phyloP scores from a whole-genome alignment of 1,140 invertebrate genomes.

The Drosophila rhopaloa region DNA sequence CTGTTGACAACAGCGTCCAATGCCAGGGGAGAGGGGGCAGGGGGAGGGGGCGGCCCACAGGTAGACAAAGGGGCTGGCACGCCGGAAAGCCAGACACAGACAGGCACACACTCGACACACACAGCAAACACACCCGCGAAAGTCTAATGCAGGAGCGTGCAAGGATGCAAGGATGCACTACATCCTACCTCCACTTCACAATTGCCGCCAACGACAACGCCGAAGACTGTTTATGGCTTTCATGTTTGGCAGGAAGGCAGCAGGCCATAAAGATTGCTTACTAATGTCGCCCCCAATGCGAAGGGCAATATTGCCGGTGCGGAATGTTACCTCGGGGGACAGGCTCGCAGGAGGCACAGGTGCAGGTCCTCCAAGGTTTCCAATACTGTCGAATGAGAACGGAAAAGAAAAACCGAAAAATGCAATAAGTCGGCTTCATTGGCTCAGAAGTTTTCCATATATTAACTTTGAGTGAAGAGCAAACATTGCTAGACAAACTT shows the following conservation, averaged over 20 bases:
- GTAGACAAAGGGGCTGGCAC: conserved; percentile 63
- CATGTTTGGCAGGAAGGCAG: conserved; percentile 72
- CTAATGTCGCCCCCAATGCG: conserved; percentile 54
- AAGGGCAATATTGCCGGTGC: conserved; percentile 43
- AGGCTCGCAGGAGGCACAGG: background rate
- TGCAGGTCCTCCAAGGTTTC: conserved; percentile 20
- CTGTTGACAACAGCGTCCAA: conserved; percentile 69
- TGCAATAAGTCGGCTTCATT: conserved; percentile 40
- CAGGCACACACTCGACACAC: conserved; percentile 9
- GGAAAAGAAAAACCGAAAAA: background rate
- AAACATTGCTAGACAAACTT: conserved; percentile 10
- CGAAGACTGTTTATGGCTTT: conserved; percentile 72
- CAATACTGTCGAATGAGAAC: conserved; percentile 6
- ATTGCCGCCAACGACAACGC: conserved; percentile 33
- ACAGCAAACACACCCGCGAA: background rate
- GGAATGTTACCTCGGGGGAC: background rate
- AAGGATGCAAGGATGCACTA: conserved; percentile 23
- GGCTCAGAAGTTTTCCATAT: conserved; percentile 1
- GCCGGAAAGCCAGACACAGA: conserved; percentile 71
- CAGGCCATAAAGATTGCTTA: conserved; percentile 75
- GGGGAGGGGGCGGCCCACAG: conserved; percentile 2
- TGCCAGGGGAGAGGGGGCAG: background rate
- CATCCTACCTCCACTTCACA: conserved; percentile 50
- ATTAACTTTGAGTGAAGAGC: conserved; percentile 24
- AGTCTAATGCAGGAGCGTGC: conserved; percentile 36